Evolutionary conservation across 2,797 vertebrate species (phyloP).

Genomic region (Coreius guichenoti): DNA sequence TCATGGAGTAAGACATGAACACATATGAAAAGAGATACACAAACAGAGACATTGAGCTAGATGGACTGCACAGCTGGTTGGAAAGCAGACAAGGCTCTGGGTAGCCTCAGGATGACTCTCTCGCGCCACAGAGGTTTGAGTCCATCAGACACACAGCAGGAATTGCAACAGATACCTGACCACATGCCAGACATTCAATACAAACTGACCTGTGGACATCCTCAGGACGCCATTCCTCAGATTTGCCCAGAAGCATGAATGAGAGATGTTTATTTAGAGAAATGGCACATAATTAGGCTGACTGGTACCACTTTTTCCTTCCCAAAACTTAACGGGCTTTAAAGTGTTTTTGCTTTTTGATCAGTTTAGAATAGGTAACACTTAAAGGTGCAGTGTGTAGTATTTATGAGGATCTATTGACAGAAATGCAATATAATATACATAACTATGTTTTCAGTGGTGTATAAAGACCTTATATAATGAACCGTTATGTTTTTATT

Average conservation of each 20-base stretch:
- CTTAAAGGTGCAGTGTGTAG: no score
- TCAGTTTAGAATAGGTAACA: not conserved
- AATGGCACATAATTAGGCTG: not conserved
- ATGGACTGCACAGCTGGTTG: not conserved
- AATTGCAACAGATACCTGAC: constrained; percentile 15
- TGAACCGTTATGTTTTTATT: no score
- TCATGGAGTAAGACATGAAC: not conserved
- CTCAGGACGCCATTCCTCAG: not conserved
- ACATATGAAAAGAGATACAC: not conserved
- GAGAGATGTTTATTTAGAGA: constrained; percentile 3
- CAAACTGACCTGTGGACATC: constrained; percentile 9
- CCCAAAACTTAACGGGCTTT: not conserved
- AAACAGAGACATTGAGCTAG: not conserved
- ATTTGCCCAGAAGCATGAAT: not conserved
- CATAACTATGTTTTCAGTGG: no score
- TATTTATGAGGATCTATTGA: no score
- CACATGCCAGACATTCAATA: constrained; percentile 6
- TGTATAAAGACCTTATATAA: no score
- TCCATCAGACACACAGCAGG: constrained; percentile 34
- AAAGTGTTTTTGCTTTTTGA: not conserved
- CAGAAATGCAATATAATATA: no score
- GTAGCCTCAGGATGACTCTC: constrained; percentile 29
- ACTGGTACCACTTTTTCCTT: not conserved
- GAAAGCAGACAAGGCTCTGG: constrained; percentile 1
- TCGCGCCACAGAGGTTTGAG: constrained; percentile 6